Conservation (phyloP, 2,888 invertebrate genomes). For the Tigriopus californicus region DNA sequence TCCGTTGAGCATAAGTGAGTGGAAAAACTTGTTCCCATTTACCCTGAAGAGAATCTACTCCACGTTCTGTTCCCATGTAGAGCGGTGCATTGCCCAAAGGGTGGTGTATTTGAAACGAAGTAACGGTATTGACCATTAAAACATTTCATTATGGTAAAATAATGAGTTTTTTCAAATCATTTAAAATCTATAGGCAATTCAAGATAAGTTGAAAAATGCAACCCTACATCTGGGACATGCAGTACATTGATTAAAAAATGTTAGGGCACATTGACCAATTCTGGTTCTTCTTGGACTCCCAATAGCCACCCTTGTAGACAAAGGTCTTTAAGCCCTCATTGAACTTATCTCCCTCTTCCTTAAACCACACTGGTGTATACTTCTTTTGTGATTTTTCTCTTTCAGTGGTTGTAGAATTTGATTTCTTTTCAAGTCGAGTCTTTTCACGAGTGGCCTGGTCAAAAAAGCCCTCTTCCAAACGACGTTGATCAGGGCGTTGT, state of each 20-base stretch:
- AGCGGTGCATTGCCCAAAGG: no score
- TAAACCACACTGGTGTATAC: slow-evolving; percentile 10
- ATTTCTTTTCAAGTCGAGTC: slow-evolving; percentile 79
- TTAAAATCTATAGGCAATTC: no score
- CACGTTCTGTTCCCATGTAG: no score
- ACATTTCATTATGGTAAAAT: no score
- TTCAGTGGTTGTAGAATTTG: slow-evolving; percentile 54
- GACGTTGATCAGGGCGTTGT: slow-evolving; percentile 79
- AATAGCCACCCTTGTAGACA: slow-evolving; percentile 70
- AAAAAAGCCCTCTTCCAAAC: slow-evolving; percentile 89
- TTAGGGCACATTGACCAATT: slow-evolving; percentile 83
- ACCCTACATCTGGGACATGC: no score
- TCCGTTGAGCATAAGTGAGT: no score
- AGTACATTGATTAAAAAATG: slow-evolving; percentile 47
- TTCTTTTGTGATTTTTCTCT: slow-evolving; percentile 40
- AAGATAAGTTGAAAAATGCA: no score
- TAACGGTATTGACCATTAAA: no score
- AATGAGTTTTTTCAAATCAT: no score
- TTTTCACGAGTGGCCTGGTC: slow-evolving; percentile 76
- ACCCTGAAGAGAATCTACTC: no score
- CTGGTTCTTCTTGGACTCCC: slow-evolving; percentile 67
- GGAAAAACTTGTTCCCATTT: no score
- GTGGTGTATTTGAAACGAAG: no score
- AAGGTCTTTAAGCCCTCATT: slow-evolving; percentile 47
- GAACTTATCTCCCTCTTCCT: slow-evolving; percentile 30